phyloP scores from a whole-genome alignment of 2,797 vertebrate genomes.

The Sebastes itinus region DNA sequence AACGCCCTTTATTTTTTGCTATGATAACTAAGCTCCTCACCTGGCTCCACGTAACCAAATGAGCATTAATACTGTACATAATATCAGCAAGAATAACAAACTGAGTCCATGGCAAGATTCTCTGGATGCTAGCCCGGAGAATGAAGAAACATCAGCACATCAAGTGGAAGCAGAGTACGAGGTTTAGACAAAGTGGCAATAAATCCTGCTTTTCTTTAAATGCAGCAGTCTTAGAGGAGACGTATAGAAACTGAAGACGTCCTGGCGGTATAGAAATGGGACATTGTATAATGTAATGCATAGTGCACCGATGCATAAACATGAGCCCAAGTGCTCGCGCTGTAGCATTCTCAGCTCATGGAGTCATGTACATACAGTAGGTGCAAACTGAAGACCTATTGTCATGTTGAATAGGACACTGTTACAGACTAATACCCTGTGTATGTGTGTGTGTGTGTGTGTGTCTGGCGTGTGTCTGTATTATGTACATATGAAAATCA shows the following conservation, averaged over 20 bases:
- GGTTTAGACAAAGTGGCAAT: constrained; percentile 27
- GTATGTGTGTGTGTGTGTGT: background rate
- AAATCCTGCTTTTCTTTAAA: background rate
- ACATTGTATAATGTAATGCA: background rate
- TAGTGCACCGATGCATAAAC: constrained; percentile 29
- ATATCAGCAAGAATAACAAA: background rate
- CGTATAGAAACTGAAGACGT: background rate
- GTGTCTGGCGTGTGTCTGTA: background rate
- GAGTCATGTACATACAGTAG: constrained; percentile 22
- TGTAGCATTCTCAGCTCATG: constrained; percentile 10
- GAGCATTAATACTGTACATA: background rate
- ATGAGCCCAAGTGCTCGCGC: constrained; percentile 10
- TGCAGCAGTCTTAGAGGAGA: background rate
- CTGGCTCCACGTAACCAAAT: background rate
- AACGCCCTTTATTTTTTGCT: background rate
- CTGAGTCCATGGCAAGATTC: background rate
- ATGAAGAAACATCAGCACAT: constrained; percentile 4
- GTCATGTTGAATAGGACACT: constrained; percentile 23
- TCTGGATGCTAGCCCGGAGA: constrained; percentile 1
- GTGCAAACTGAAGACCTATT: constrained; percentile 34
- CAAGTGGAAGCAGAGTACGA: background rate
- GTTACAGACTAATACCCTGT: background rate
- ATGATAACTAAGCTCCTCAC: background rate
- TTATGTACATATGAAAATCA: constrained; percentile 2
- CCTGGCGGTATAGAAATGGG: background rate